phyloP scores from a whole-genome alignment of 2,113 vertebrate genomes.

The Takifugu flavidus region DNA sequence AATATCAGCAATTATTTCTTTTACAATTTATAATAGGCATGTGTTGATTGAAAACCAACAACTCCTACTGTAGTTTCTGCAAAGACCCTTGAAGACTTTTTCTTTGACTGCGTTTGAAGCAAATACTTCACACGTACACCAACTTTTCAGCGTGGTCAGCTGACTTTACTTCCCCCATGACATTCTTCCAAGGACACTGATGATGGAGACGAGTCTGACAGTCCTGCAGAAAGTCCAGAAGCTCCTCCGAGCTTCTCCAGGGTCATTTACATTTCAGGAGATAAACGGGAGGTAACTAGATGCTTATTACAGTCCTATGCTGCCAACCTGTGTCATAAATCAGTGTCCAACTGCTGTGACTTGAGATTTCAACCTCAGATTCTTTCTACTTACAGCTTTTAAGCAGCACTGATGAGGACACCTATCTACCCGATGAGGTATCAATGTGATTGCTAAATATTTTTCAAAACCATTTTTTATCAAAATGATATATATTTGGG shows the following conservation, averaged over 20 bases:
- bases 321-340: not conserved
- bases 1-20: too few relatives aligned
- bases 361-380: not conserved
- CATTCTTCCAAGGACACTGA: constrained; percentile 43
- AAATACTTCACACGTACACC: not conserved
- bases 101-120: too few relatives aligned
- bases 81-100: too few relatives aligned
- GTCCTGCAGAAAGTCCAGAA: constrained; percentile 49
- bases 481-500: not conserved
- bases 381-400: constrained; percentile 59
- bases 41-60: too few relatives aligned
- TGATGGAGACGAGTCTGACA: constrained; percentile 37
- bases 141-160: not conserved
- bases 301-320: not conserved
- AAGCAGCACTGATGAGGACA: constrained; percentile 71
- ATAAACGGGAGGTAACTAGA: constrained; percentile 60
- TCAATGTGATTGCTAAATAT: not conserved
- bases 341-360: not conserved
- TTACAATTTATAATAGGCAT: too few relatives aligned
- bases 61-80: too few relatives aligned
- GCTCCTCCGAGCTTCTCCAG: constrained; percentile 65
- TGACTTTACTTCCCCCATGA: constrained; percentile 1
- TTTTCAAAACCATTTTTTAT: not conserved
- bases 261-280: constrained; percentile 60
- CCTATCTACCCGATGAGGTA: constrained; percentile 63